phyloP scores from a whole-genome alignment of 2,888 invertebrate genomes.

The Electrophaes corylata region DNA sequence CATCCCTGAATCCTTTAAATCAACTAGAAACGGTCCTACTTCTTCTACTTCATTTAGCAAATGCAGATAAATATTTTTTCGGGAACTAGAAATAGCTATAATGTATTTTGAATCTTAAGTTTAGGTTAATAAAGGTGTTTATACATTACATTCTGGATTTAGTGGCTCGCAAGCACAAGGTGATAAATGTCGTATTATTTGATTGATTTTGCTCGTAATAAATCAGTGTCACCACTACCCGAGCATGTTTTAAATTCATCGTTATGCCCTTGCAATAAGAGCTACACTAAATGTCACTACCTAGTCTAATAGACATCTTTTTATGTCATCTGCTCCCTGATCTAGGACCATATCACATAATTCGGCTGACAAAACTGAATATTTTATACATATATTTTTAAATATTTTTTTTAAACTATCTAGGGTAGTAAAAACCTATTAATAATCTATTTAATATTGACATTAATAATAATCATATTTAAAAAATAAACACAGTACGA shows the following conservation, averaged over 20 bases:
- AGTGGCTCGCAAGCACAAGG: conserved; percentile 2
- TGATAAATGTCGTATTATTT: conserved; percentile 40
- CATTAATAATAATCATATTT: too few species aligned
- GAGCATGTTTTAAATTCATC: conserved; percentile 13
- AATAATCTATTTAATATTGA: too few species aligned
- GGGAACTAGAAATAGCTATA: background rate
- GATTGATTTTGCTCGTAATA: conserved; percentile 41
- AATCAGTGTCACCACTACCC: conserved; percentile 34
- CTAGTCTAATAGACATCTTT: conserved; percentile 23
- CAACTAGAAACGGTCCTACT: background rate
- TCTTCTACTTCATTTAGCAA: background rate
- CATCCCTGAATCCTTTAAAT: too few species aligned
- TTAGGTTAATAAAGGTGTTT: background rate
- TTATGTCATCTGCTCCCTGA: conserved; percentile 24
- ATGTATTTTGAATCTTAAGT: background rate
- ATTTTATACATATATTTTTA: too few species aligned
- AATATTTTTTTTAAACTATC: too few species aligned
- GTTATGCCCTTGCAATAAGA: conserved; percentile 29
- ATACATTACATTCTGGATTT: background rate
- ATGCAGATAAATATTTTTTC: background rate
- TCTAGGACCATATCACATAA: background rate
- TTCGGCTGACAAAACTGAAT: conserved; percentile 7
- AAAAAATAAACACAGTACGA: too few species aligned
- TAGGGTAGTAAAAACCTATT: too few species aligned
- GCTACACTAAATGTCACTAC: conserved; percentile 9